Evolutionary conservation across 2,113 vertebrate species (phyloP), one percentile per base, ranked within the genome.

Genomic region (Lathamus discolor): DNA sequence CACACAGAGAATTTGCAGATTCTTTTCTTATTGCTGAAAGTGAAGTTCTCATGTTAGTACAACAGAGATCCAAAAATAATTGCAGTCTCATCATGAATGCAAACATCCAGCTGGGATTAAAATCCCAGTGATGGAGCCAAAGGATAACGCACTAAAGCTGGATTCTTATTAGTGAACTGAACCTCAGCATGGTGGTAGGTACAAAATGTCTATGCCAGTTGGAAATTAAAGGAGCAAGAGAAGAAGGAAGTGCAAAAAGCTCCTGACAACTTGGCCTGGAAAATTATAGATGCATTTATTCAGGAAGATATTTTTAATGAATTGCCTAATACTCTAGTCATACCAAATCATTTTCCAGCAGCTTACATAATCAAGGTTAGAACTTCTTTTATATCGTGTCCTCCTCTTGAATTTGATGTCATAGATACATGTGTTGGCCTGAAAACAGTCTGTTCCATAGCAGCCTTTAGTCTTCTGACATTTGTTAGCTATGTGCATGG

Each of bases 101-200:
- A 74, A 95, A 91, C 92, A 93, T 92, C 85, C 95, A 96, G 64
- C 61, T 96, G 93, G 85, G 91, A 81, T 83, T 96, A 91, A 81
- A 96, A 91, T 94, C 74, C 49, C 61, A 76, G 68, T 1, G 3
- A 55, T 2, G 12, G 61, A 94, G 64, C 20, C 78, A 78, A 92
- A 91, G 75, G 24, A 37, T 89, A 87, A 86, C 73, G 43, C 22
- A 22, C 66, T 85, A 61, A 87, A 89, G 72, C 57, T 78, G 46
- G 78, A 83, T 88, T 91, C 83, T 95, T 49, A 66, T 81, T 89
- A 96, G 74, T 29, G n/a, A 90, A 67, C 86, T 37, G 37, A 87
- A 83, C 27, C 11, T 83, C 67, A 13, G 1, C 0, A 0, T 66
- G 62, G 22, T 51, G 64, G 27, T 33, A n/a, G 64, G 70, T 85